These are phyloP conservation scores for Etheostoma cragini DNA, from an alignment of 2,113 vertebrate species.

Conservation along the genomic window DNA sequence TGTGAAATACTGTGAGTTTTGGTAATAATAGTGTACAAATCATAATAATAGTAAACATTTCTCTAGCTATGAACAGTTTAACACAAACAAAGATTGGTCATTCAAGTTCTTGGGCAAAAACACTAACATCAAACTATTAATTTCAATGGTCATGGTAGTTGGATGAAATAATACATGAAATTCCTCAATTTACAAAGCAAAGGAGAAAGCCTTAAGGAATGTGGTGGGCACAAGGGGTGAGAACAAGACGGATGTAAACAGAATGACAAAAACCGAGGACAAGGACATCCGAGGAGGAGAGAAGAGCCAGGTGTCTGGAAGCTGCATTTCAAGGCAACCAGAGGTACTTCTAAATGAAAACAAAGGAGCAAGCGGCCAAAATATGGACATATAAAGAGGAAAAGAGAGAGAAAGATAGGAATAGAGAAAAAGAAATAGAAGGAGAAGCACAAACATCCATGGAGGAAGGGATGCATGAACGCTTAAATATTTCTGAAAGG, in stretches of 20 bases:
- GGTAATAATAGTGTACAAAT: background rate
- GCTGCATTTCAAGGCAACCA: constrained; percentile 2
- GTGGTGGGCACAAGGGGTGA: background rate
- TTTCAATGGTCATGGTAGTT: background rate
- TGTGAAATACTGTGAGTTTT: no score
- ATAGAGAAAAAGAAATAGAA: background rate
- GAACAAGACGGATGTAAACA: background rate
- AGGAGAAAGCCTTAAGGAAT: background rate
- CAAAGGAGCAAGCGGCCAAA: background rate
- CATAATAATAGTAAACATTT: no score
- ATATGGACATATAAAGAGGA: background rate
- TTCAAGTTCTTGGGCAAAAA: background rate
- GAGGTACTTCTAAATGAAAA: constrained; percentile 14
- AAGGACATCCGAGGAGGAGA: background rate
- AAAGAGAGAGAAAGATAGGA: background rate
- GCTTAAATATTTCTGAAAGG: background rate
- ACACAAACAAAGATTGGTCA: background rate
- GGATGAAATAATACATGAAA: background rate
- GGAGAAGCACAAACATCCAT: background rate
- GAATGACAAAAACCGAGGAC: background rate
- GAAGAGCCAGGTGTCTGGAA: background rate
- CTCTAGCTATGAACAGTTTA: no score
- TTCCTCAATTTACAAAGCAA: background rate
- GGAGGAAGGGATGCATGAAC: background rate
- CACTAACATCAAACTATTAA: background rate